phyloP scores from a whole-genome alignment of 2,113 vertebrate genomes.

The Dromiciops gliroides region DNA sequence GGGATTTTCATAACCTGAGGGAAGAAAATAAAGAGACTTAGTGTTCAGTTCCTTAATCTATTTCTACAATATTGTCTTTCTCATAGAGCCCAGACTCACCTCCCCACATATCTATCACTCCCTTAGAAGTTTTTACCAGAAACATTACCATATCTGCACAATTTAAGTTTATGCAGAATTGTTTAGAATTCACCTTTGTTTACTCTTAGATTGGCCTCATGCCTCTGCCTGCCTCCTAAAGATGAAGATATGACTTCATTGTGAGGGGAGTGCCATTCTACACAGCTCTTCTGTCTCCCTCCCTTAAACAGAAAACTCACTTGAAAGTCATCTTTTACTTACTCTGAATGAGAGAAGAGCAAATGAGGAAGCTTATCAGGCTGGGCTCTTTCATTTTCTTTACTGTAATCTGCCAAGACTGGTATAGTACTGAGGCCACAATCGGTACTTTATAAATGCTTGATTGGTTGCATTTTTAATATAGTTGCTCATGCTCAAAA shows the following conservation, averaged over 20 bases:
- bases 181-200: neutral
- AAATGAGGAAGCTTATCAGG: neutral
- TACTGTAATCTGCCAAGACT: too few relatives aligned
- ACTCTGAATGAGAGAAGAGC: neutral
- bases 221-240: fast-evolving
- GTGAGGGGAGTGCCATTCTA: too few relatives aligned
- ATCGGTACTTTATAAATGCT: too few relatives aligned
- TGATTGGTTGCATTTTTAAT: too few relatives aligned
- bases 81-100: neutral
- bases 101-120: neutral
- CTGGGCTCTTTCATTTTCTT: too few relatives aligned
- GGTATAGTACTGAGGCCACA: too few relatives aligned
- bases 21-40: neutral
- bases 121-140: neutral
- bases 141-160: neutral
- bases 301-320: neutral
- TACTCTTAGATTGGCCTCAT: neutral
- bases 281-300: neutral
- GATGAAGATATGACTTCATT: neutral
- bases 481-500: too few relatives aligned
- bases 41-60: neutral
- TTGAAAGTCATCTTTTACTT: neutral
- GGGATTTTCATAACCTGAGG: neutral
- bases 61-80: neutral
- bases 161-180: neutral